A percentile compares a stretch with the other conserved stretches of the same genome.
phyloP scores from a whole-genome alignment of 1,140 invertebrate species.

The Ostrea edulis region DNA sequence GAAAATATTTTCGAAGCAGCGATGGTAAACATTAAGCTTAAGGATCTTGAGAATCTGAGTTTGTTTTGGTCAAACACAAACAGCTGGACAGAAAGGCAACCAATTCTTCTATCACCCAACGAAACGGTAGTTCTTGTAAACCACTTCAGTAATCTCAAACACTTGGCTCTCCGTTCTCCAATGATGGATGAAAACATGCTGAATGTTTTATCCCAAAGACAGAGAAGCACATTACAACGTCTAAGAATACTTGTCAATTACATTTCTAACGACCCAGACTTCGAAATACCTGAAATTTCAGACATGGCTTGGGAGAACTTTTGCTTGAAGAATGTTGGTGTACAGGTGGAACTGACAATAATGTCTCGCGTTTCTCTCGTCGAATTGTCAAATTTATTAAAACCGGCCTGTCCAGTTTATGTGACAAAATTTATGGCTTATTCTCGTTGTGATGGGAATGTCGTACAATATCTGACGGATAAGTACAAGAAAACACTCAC shows the following conservation, averaged over 20 bases:
- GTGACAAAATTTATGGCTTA: conserved; percentile 34
- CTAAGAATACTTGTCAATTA: conserved; percentile 45
- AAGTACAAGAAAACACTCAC: conserved; percentile 25
- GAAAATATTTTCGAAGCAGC: conserved; percentile 63
- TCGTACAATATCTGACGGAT: conserved; percentile 15
- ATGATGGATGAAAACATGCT: conserved; percentile 65
- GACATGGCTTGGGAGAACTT: conserved; percentile 37
- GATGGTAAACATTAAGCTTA: conserved; percentile 56
- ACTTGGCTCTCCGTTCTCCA: conserved; percentile 62
- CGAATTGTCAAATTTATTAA: conserved; percentile 42
- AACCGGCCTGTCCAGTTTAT: conserved; percentile 45
- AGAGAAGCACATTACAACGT: conserved; percentile 38
- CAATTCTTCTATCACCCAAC: conserved; percentile 54
- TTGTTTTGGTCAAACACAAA: conserved; percentile 60
- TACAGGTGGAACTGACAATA: conserved; percentile 23
- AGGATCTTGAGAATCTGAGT: conserved; percentile 58
- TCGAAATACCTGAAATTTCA: conserved; percentile 41
- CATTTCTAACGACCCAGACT: not conserved
- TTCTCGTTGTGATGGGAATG: conserved; percentile 33
- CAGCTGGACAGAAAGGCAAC: conserved; percentile 58
- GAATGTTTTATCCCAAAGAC: conserved; percentile 49
- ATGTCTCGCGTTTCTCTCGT: conserved; percentile 19
- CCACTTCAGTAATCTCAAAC: conserved; percentile 58
- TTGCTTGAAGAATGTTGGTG: conserved; percentile 23
- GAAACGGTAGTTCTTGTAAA: conserved; percentile 45